Conservation (phyloP, 1,140 invertebrate species). For the Leucophenga varia region DNA sequence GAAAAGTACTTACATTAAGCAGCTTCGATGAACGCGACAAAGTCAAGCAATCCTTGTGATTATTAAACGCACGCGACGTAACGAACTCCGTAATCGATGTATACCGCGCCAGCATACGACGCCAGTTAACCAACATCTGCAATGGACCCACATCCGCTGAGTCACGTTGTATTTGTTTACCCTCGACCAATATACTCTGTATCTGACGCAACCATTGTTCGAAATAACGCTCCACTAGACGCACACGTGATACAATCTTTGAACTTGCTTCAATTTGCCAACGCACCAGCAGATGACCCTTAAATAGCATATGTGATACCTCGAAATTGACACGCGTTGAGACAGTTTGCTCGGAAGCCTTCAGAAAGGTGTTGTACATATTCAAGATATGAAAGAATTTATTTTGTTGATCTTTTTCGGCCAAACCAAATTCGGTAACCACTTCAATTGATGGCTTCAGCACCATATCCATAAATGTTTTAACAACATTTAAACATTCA, state of each 20-base stretch:
- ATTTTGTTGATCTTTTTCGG: constrained; percentile 58
- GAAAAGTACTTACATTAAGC: constrained; percentile 62
- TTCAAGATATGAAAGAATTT: constrained; percentile 62
- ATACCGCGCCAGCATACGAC: constrained; percentile 74
- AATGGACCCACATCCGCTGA: constrained; percentile 76
- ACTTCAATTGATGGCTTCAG: constrained; percentile 56
- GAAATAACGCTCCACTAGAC: constrained; percentile 34
- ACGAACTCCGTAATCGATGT: constrained; percentile 79
- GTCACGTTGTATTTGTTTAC: constrained; percentile 75
- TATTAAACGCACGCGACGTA: constrained; percentile 64
- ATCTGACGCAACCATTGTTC: constrained; percentile 38
- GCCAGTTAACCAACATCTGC: constrained; percentile 81
- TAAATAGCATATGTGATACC: constrained; percentile 35
- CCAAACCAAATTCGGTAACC: constrained; percentile 60
- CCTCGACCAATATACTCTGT: constrained; percentile 56
- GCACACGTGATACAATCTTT: constrained; percentile 29
- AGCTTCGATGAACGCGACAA: constrained; percentile 69
- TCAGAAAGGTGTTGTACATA: constrained; percentile 59
- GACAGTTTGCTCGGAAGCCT: constrained; percentile 27
- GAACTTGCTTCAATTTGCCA: constrained; percentile 43
- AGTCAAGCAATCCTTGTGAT: constrained; percentile 68
- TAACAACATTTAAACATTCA: constrained; percentile 55
- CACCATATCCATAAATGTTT: constrained; percentile 57
- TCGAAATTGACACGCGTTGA: constrained; percentile 30
- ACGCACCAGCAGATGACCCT: constrained; percentile 35